Conservation (phyloP, 2,888 invertebrate genomes). For the Actias luna region DNA sequence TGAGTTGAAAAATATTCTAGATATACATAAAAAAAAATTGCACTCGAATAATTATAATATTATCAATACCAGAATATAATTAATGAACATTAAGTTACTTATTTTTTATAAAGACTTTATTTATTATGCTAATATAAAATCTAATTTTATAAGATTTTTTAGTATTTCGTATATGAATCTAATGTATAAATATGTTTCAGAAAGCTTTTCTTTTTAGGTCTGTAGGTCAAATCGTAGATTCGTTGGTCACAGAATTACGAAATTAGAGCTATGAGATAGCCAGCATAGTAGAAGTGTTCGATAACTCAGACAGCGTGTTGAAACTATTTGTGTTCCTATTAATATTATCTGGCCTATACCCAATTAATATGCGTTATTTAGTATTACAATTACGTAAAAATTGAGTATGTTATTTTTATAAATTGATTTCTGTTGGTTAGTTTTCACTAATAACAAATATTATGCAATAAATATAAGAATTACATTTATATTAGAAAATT, state of each 20-base stretch:
- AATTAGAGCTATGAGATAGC: conserved; percentile 33
- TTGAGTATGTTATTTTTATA: neutral
- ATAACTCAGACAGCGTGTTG: conserved; percentile 30
- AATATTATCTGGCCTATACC: neutral
- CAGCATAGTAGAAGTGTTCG: conserved; percentile 30
- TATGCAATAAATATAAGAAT: neutral
- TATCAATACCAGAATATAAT: no score
- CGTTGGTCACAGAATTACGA: conserved; percentile 31
- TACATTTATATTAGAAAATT: neutral
- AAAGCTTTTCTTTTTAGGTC: conserved; percentile 38
- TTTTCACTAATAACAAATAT: neutral
- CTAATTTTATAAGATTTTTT: neutral
- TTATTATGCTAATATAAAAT: neutral
- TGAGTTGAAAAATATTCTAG: no score
- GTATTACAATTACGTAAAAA: neutral
- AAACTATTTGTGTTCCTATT: conserved; percentile 23
- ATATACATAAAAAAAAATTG: no score
- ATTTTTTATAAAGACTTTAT: neutral
- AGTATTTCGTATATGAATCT: neutral
- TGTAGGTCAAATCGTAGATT: conserved; percentile 26
- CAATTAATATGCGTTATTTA: neutral
- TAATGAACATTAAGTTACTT: no score
- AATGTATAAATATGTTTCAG: conserved; percentile 21
- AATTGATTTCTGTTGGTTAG: neutral
- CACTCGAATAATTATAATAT: no score